These are phyloP conservation scores for Hecatera dysodea DNA, from an alignment of 2,888 invertebrate genomes.

Conservation along the genomic window DNA sequence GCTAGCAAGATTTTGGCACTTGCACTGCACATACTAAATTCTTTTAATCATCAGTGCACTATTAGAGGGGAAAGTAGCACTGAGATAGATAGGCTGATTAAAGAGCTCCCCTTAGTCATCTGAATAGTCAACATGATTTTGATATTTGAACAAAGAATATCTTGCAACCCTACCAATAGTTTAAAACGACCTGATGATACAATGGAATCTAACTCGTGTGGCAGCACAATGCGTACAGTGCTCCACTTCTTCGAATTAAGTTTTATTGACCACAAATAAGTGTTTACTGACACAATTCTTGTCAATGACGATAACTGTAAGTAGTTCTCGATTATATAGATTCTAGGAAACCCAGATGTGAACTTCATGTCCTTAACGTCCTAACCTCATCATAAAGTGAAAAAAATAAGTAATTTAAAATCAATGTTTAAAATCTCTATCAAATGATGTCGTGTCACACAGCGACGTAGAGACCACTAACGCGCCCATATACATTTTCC, in stretches of 20 bases:
- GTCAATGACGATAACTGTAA: conserved; percentile 11
- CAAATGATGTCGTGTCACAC: not conserved
- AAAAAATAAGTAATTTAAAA: not conserved
- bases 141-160: not conserved
- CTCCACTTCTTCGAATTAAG: conserved; percentile 63
- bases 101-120: too few relatives aligned
- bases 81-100: not conserved
- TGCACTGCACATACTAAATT: not conserved
- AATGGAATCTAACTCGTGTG: conserved; percentile 61
- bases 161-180: conserved; percentile 23
- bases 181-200: conserved; percentile 54
- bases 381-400: not conserved
- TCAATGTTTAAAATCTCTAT: not conserved
- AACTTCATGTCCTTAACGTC: too few relatives aligned
- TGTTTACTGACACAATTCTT: conserved; percentile 48
- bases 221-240: conserved; percentile 60
- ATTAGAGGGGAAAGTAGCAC: not conserved
- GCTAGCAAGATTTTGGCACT: not conserved
- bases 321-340: not conserved
- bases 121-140: not conserved
- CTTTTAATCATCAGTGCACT: not conserved
- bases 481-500: not conserved
- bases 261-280: conserved; percentile 63
- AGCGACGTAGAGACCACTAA: not conserved
- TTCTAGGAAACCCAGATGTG: not conserved